Conservation (phyloP, 1,140 invertebrate species). For the Drosophila sp. region DNA sequence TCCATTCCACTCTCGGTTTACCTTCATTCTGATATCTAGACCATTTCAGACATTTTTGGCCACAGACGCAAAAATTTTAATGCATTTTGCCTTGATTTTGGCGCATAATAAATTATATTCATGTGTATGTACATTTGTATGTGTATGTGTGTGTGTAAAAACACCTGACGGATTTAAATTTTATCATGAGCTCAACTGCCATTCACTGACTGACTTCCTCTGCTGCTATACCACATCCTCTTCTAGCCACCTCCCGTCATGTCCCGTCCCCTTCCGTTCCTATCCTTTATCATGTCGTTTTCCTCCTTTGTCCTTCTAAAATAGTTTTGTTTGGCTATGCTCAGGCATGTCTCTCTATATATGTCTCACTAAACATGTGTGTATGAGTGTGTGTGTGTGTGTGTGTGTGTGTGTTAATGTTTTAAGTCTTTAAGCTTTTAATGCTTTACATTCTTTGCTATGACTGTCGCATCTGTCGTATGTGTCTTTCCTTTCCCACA, state of each 20-base stretch:
- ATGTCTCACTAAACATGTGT: slow-evolving; percentile 15
- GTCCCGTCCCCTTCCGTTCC: slow-evolving; percentile 23
- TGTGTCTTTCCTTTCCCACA: neutral
- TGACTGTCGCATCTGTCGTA: slow-evolving; percentile 39
- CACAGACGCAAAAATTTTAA: slow-evolving; percentile 69
- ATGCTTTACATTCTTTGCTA: slow-evolving; percentile 64
- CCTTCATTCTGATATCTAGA: slow-evolving; percentile 50
- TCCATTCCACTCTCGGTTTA: neutral
- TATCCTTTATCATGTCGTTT: neutral
- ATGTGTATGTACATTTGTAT: slow-evolving; percentile 29
- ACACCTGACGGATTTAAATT: slow-evolving; percentile 74
- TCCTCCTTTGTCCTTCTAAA: slow-evolving; percentile 40
- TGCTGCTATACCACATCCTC: slow-evolving; percentile 17
- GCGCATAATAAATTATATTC: slow-evolving; percentile 71
- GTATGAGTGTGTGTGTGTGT: slow-evolving; percentile 13
- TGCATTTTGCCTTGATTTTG: slow-evolving; percentile 71
- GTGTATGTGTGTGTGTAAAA: slow-evolving; percentile 43
- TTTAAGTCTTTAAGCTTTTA: slow-evolving; percentile 75
- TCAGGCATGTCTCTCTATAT: slow-evolving; percentile 16
- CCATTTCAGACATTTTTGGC: slow-evolving; percentile 65
- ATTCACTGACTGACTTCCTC: slow-evolving; percentile 46
- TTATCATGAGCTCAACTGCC: slow-evolving; percentile 60
- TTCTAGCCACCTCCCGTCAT: neutral
- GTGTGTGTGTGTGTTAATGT: slow-evolving; percentile 57
- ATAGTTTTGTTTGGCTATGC: slow-evolving; percentile 55